Evolutionary conservation across 2,888 invertebrate species (phyloP).

Genomic region (Apomyelois bistriatella): DNA sequence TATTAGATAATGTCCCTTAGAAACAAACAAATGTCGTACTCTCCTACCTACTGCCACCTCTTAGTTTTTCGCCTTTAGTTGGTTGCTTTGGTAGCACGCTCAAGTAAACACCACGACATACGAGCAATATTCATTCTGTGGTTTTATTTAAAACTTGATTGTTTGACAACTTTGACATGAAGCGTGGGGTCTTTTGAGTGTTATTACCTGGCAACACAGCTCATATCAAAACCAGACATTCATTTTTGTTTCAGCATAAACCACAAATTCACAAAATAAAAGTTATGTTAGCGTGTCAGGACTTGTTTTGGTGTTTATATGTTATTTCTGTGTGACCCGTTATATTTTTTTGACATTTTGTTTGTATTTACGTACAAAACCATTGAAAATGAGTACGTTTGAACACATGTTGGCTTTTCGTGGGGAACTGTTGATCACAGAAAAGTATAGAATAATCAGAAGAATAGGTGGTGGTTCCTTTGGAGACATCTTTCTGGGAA

Average conservation of each 20-base stretch:
- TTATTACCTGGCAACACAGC: background rate
- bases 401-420: constrained; percentile 31
- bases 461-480: constrained; percentile 98
- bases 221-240: constrained; percentile 1
- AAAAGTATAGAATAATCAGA: constrained; percentile 93
- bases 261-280: constrained; percentile 26
- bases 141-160: too few species aligned
- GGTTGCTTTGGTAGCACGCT: too few species aligned
- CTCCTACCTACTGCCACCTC: too few species aligned
- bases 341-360: constrained; percentile 28
- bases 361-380: constrained; percentile 22
- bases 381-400: constrained; percentile 34
- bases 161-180: too few species aligned
- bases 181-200: too few species aligned
- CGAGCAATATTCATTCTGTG: too few species aligned
- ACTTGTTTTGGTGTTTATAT: constrained; percentile 31
- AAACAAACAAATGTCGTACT: too few species aligned
- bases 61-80: too few species aligned
- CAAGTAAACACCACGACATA: too few species aligned
- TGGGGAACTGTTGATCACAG: constrained; percentile 67
- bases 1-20: too few species aligned
- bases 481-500: constrained; percentile 97
- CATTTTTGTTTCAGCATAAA: constrained; percentile 26
- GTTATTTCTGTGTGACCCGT: constrained; percentile 27
- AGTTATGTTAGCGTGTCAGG: constrained; percentile 37